Base-by-base conservation (phyloP, 2,113 vertebrate genomes). In the Ciconia boyciana region DNA sequence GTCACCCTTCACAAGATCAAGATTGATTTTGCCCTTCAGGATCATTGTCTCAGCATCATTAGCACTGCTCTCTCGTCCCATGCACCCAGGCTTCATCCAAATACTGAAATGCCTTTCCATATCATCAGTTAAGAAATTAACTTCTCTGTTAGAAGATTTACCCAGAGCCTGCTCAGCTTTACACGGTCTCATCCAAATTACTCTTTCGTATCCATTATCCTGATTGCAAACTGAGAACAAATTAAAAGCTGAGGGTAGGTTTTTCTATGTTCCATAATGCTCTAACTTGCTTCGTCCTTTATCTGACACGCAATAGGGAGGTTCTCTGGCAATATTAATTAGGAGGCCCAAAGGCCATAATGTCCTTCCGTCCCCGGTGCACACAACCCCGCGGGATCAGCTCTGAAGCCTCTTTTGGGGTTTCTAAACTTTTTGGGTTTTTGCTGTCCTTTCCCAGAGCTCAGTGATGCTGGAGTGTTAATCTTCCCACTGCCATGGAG, bases 381-480 rank as follows among this genome's bases (percentile, higher is more conserved):
- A 36, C 5, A 19, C 10, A 60, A 32, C 25, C 31, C 21, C 0
- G 0, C 21, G 10, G 25, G 64, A 62, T 28, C 51, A 71, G 57
- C 39, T 64, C 75, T 39, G 61, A 87, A 52, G 39, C 57, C 34
- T 51, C 61, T 64, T 60, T 15, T 18, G 15, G 44, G 46, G 6
- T 66, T 90, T 86, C 64, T 34, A 62, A 90, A 80, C 4, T 39
- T 39, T 39, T 39, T 39, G 39, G 39, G 39, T 39, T 39, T 39
- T 39, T 34, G 52, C 18, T 60, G 52, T 10, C 52, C 66, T 48
- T 68, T 39, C 58, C 60, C 54, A 57, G 43, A 64, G 54, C 74
- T 57, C 60, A 43, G 44, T 0, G 0, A 57, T 60, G 70, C 75
- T 1, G 1, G 17, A 55, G 29, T 2, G 4, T 46, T 69, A 41